Base-by-base conservation (phyloP, 2,797 vertebrate species). In the Propithecus deckenii region DNA sequence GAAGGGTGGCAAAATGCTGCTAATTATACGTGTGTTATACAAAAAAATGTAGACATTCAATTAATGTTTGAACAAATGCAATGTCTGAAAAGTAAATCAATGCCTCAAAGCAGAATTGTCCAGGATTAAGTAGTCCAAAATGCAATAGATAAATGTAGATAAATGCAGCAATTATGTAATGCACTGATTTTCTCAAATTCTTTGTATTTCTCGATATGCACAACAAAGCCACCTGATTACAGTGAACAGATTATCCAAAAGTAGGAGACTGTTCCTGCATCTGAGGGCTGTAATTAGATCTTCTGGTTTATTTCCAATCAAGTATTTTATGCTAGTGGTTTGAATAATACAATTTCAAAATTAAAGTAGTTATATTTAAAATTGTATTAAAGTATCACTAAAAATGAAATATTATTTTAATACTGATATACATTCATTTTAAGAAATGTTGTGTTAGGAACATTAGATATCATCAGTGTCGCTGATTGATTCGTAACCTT, bases 171-270 rank as follows among this genome's bases (percentile, higher is more conserved):
- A 97, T 98, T 97, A 96, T 95, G 78, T 86, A 75, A 94, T 97
- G 93, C 96, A 89, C 91, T 97, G 46, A 97, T 98, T 98, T 97
- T 83, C 95, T 97, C 89, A 23, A 72, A 94, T 98, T 98, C 96
- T 98, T 98, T 98, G 94, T 95, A 94, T 97, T 97, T 94, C 91
- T 72, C 78, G 81, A 67, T 96, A 98, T 97, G 96, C 92, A 93
- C 96, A 97, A 96, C 96, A 96, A 97, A 98, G 96, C 96, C 89
- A 98, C 97, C 96, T 97, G 96, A 98, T 97, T 98, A 96, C 95
- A 93, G 79, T 86, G 96, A 97, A 84, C 35, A 89, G 98, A 89
- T 93, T 52, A 97, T 95, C 86, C 84, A 35, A 89, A 65, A 89
- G 69, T 30, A 38, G 95, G 84, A 83, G 93, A 75, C 65, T 80